phyloP scores from a whole-genome alignment of 2,113 vertebrate species.

The Prunella fulvescens region DNA sequence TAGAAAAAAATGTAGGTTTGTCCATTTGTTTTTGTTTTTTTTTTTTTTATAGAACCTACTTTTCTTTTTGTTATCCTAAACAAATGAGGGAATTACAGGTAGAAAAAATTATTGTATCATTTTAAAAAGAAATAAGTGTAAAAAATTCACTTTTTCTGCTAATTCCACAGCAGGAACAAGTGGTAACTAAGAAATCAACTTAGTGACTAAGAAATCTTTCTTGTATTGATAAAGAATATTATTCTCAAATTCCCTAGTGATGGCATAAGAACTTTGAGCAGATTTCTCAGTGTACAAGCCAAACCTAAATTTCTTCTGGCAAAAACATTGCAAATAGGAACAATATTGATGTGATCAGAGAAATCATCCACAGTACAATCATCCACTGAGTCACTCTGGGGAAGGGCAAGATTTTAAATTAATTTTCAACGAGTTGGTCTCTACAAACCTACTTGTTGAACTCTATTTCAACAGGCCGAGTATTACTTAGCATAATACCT shows the following conservation, averaged over 20 bases:
- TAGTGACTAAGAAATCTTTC: neutral
- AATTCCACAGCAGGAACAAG: neutral
- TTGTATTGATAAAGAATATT: neutral
- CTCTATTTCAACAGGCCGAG: neutral
- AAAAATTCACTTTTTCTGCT: neutral
- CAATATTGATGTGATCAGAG: neutral
- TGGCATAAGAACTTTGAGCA: neutral
- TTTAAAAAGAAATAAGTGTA: neutral
- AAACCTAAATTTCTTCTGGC: neutral
- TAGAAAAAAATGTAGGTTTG: neutral
- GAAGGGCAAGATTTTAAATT: neutral
- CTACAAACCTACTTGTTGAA: neutral
- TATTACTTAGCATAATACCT: neutral
- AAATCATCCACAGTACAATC: neutral
- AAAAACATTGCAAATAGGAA: neutral
- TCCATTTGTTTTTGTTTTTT: neutral
- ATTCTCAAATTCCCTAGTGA: neutral
- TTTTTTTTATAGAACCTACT: neutral
- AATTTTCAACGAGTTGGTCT: neutral
- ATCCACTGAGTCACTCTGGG: neutral
- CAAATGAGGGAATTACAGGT: neutral
- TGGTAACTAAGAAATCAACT: neutral
- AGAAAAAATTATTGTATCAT: neutral
- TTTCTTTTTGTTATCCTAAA: neutral
- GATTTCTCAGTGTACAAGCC: neutral